These are phyloP conservation scores for Chamaea fasciata DNA, from an alignment of 2,113 vertebrate species.

Conservation along the genomic window DNA sequence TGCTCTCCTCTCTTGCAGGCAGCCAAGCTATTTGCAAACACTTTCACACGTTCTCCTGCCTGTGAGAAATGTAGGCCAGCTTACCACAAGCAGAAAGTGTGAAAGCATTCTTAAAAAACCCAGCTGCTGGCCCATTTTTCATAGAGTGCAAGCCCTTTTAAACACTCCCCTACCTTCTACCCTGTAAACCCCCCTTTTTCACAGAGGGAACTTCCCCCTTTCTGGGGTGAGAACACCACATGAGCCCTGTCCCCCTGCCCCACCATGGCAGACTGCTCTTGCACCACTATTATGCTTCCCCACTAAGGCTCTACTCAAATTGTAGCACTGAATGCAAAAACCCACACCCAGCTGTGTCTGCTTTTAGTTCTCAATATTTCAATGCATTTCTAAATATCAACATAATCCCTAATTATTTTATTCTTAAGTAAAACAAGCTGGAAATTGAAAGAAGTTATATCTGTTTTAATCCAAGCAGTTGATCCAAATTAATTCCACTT, in stretches of 20 bases:
- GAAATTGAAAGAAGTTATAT: background rate
- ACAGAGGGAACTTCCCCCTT: background rate
- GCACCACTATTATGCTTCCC: rapidly evolving
- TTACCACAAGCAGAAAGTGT: background rate
- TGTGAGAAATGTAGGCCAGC: constrained; percentile 32
- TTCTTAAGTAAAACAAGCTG: background rate
- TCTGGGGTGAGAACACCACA: background rate
- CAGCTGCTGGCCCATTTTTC: constrained; percentile 21
- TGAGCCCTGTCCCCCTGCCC: background rate
- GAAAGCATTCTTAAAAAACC: constrained; percentile 8
- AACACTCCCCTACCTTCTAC: background rate
- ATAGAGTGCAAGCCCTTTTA: background rate
- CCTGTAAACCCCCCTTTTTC: background rate
- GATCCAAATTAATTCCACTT: background rate
- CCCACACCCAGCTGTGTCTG: background rate
- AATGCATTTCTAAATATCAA: background rate
- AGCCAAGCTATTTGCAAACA: constrained; percentile 45
- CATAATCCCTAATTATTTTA: background rate
- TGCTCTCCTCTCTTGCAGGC: background rate
- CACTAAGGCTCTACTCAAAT: background rate
- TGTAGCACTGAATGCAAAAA: background rate
- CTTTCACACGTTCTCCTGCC: constrained; percentile 27
- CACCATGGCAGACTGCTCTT: background rate
- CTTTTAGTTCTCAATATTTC: background rate
- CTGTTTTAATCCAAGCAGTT: background rate